Conservation (phyloP, 2,797 vertebrate species). For the Darevskia mixta region DNA sequence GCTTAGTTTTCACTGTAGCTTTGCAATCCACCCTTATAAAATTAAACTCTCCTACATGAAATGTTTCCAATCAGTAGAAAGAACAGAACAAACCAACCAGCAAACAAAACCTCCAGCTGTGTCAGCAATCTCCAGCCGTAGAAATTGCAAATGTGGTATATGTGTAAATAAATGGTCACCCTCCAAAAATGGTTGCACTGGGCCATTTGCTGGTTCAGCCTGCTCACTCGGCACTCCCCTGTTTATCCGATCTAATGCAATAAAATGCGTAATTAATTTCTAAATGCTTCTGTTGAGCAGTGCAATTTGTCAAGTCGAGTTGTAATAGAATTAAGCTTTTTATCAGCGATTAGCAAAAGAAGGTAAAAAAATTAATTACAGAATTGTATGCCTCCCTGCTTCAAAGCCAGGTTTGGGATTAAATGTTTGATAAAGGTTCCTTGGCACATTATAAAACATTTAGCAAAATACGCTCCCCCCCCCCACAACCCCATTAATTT, state of each 20-base stretch:
- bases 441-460: constrained; percentile 81
- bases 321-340: constrained; percentile 90
- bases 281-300: constrained; percentile 84
- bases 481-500: constrained; percentile 57
- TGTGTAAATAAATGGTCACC: constrained; percentile 40
- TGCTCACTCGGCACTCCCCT: constrained; percentile 69
- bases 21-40: constrained; percentile 73
- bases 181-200: constrained; percentile 27
- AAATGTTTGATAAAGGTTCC: constrained; percentile 85
- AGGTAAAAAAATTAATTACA: constrained; percentile 87
- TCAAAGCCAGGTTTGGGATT: constrained; percentile 87
- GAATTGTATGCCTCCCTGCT: constrained; percentile 86
- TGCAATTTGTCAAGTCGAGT: constrained; percentile 87
- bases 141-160: background rate
- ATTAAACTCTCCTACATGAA: constrained; percentile 69
- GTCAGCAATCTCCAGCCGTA: constrained; percentile 60
- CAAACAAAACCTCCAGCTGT: constrained; percentile 38
- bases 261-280: constrained; percentile 90
- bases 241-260: constrained; percentile 86
- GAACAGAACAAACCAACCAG: constrained; percentile 67
- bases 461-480: constrained; percentile 75
- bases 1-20: constrained; percentile 70
- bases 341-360: constrained; percentile 88
- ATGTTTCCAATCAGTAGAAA: constrained; percentile 71
- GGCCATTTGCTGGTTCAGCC: constrained; percentile 60